These are phyloP conservation scores for Trichogramma dendrolimi DNA, from an alignment of 2,888 invertebrate genomes.

Conservation along the genomic window DNA sequence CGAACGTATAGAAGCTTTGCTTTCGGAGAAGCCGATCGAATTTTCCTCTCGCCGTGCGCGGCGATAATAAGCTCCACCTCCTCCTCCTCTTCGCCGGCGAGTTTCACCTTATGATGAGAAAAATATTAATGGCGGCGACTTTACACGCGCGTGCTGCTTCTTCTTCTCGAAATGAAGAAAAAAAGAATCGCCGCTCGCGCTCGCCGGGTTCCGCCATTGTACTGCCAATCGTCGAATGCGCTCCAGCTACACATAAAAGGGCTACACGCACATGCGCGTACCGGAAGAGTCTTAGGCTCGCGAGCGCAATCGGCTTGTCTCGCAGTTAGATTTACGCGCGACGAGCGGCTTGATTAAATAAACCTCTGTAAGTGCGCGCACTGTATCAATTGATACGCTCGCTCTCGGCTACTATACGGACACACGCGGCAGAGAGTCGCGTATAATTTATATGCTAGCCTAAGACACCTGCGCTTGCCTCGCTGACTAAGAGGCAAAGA, in stretches of 20 bases:
- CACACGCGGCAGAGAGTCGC: no score
- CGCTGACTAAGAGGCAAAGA: no score
- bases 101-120: no score
- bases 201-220: slow-evolving; percentile 18
- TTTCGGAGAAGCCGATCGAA: no score
- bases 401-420: neutral
- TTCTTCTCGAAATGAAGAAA: neutral
- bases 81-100: no score
- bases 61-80: no score
- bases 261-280: neutral
- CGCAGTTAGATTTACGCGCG: slow-evolving; percentile 18
- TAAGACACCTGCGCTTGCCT: neutral
- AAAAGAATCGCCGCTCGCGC: neutral
- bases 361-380: neutral
- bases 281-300: neutral
- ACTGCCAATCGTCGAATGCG: slow-evolving; percentile 20
- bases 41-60: no score
- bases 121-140: neutral
- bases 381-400: slow-evolving; percentile 16
- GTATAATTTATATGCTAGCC: slow-evolving; percentile 15
- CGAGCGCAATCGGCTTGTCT: neutral
- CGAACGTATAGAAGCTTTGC: no score
- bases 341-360: slow-evolving; percentile 13
- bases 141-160: neutral
- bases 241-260: neutral